Evolutionary conservation across 2,797 vertebrate species (phyloP), one percentile per base, ranked within the genome.

Genomic region (Merluccius polli): DNA sequence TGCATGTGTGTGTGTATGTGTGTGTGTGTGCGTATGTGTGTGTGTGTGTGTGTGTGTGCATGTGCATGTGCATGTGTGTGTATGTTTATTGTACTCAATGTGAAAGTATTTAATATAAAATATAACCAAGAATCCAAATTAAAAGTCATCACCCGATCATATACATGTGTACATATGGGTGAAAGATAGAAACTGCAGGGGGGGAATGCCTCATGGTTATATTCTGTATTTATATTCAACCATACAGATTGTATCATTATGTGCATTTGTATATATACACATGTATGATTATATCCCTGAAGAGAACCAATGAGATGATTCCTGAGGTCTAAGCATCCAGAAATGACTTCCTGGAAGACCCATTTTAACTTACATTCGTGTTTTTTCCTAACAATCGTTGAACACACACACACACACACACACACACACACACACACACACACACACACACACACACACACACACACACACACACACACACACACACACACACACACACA

Each of bases 1-100:
- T 72, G 48, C 35, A 48, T 75, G 36, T 44, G 65, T 48, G 67
- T 63, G 44, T 71, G 48, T 41, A 33, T 35, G 52, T 63, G 31
- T 11, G 44, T 41, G 33, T 72, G 71, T 72, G 33, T 72, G 32
- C 30, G 63, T 29, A 9, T 67, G 63, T 67, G 63, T 27, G 63
- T 67, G 63, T 67, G 63, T 67, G 63, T 67, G 63, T 67, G 63
- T 67, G 59, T 63, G 59, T 27, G 59, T 63, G 59, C 12, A 10
- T 52, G 44, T 52, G 44, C 12, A 10, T 52, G 44, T 52, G 44
- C 12, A 10, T 52, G 44, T 21, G 44, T 21, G 44, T 21, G 44
- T 21, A 52, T 59, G 59, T 67, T 10, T 67, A 30, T 67, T 67
- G 24, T 13, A 29, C 65, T 68, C 29, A 31, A 68, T 30, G 16